Base-by-base conservation (phyloP, 2,113 vertebrate species). In the Megatriorchis doriae region DNA sequence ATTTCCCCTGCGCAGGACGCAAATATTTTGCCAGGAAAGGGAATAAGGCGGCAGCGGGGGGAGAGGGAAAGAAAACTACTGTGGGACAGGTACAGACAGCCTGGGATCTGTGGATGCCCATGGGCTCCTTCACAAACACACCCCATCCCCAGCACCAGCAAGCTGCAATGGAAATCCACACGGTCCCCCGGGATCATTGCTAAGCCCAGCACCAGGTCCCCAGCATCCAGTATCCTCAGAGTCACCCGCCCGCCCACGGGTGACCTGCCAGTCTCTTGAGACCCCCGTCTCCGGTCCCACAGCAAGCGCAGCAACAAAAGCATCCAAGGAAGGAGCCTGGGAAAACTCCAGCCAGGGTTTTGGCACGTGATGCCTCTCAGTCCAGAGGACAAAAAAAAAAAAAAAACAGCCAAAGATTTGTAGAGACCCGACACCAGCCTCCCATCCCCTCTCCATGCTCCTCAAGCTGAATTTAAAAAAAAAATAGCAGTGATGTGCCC, bases 21-120 rank as follows among this genome's bases (percentile, higher is more conserved):
- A 95, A 94, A 85, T 92, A 94, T 91, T 91, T 90, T 81, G 93
- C 86, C 92, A 94, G 82, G 81, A 94, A 96, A 84, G 73, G 83
- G 90, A 93, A 89, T 73, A 94, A 74, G 74, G 66, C 36, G 0
- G 71, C 2, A 0, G 55, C 1, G 1, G 32, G 45, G 17, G 14
- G 13, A 84, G 82, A 91, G 58, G 67, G 55, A 91, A 36, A 50
- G n/a, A 92, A 89, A 42, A 17, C 43, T 50, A 40, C 15, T 27
- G 43, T 7, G 7, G 43, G 84, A 72, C 50, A 89, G 25, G 2
- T 40, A 78, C 34, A 22, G 43, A 53, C 88, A 93, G 42, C 61
- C 50, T 53, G 68, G 3, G 5, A 63, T 45, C 63, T 88, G 65
- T 3, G 1, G 62, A 59, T 90, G 47, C 52, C 61, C 56, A 4